Conservation (phyloP, 2,113 vertebrate species). For the Pardalotus punctatus region DNA sequence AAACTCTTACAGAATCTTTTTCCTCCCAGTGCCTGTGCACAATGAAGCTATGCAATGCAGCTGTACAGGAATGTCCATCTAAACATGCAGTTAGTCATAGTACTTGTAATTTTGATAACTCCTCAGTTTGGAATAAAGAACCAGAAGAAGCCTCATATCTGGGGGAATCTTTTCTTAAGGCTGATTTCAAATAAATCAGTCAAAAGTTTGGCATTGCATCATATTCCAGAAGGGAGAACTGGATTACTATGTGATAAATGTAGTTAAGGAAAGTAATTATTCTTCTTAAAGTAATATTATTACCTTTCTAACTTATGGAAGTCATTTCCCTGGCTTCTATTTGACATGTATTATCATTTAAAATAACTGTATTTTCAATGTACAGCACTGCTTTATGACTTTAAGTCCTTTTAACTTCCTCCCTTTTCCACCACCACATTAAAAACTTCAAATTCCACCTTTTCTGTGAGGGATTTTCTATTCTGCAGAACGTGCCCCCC, state of each 20-base stretch:
- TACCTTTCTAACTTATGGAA: slow-evolving; percentile 47
- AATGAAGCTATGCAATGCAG: neutral
- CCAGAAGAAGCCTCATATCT: slow-evolving; percentile 39
- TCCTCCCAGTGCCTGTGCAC: neutral
- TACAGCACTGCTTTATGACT: neutral
- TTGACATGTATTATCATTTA: slow-evolving; percentile 30
- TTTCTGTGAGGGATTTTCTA: neutral
- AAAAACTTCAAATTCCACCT: neutral
- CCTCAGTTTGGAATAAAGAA: slow-evolving; percentile 49
- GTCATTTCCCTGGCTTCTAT: slow-evolving; percentile 34
- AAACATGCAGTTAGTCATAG: slow-evolving; percentile 53
- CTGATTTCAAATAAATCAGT: slow-evolving; percentile 51
- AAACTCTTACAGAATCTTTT: neutral
- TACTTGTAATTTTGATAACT: slow-evolving; percentile 77
- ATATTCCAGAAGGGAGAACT: neutral
- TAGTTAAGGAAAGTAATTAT: slow-evolving; percentile 59
- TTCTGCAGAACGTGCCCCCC: neutral
- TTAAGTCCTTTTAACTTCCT: slow-evolving; percentile 31
- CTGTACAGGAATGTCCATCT: slow-evolving; percentile 47
- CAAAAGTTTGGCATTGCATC: slow-evolving; percentile 29
- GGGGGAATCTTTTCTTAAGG: slow-evolving; percentile 34
- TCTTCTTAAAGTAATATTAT: slow-evolving; percentile 48
- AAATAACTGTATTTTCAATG: slow-evolving; percentile 29
- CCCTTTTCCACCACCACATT: neutral
- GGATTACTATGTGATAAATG: slow-evolving; percentile 61